These are phyloP conservation scores for Verasper variegatus DNA, from an alignment of 2,113 vertebrate genomes.

Conservation along the genomic window DNA sequence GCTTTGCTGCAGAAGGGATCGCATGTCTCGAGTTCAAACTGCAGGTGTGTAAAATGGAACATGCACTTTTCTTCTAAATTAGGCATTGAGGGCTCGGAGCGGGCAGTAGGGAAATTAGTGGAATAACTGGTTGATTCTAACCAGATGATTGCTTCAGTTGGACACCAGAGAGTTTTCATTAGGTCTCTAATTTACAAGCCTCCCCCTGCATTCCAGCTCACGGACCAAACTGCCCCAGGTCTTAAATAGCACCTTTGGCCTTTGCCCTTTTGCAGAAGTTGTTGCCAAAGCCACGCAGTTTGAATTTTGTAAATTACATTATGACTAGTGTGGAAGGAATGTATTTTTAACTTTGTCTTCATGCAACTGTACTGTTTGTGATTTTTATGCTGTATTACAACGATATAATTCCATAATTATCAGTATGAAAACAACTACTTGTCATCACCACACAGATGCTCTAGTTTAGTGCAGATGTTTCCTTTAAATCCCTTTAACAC, in stretches of 20 bases:
- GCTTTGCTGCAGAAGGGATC: slow-evolving; percentile 58
- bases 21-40: slow-evolving; percentile 81
- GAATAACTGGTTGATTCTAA: slow-evolving; percentile 99
- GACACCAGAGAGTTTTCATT: slow-evolving; percentile 96
- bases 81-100: slow-evolving; percentile 91
- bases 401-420: background rate
- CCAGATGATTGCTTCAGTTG: slow-evolving; percentile 98
- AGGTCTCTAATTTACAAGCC: slow-evolving; percentile 98
- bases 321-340: background rate
- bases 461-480: slow-evolving; percentile 26
- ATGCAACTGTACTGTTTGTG: slow-evolving; percentile 14
- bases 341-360: background rate
- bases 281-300: slow-evolving; percentile 44
- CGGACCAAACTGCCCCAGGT: slow-evolving; percentile 84
- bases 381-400: background rate
- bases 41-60: slow-evolving; percentile 95
- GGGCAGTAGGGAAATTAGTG: slow-evolving; percentile 94
- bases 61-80: slow-evolving; percentile 96
- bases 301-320: slow-evolving; percentile 35
- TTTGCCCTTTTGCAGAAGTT: slow-evolving; percentile 61
- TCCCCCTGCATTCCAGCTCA: slow-evolving; percentile 91
- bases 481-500: background rate
- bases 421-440: background rate
- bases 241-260: slow-evolving; percentile 86
- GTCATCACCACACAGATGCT: slow-evolving; percentile 10